These are phyloP conservation scores for Bathybates hornii DNA, from an alignment of 2,113 vertebrate species.

Conservation along the genomic window DNA sequence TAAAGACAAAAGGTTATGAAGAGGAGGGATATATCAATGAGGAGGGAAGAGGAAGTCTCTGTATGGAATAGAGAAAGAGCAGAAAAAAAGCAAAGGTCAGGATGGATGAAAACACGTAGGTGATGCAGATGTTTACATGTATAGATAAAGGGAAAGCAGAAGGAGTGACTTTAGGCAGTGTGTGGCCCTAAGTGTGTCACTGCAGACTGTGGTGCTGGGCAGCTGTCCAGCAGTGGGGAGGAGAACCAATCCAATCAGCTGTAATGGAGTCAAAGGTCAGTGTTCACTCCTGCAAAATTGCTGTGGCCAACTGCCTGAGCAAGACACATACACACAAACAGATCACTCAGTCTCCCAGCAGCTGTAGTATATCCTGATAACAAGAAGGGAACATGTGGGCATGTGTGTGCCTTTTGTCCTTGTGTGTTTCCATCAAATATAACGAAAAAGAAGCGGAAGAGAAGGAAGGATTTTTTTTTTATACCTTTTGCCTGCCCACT, in stretches of 20 bases:
- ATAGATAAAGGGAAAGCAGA: background rate
- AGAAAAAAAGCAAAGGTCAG: background rate
- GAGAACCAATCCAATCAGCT: conserved; percentile 63
- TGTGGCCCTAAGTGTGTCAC: conserved; percentile 5
- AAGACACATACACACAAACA: conserved; percentile 23
- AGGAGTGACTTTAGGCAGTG: background rate
- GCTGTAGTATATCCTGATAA: conserved; percentile 28
- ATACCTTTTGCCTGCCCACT: background rate
- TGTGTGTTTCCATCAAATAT: conserved; percentile 16
- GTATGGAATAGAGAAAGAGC: background rate
- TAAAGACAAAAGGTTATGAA: background rate
- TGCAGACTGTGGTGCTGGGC: conserved; percentile 20
- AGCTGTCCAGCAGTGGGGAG: conserved; percentile 8
- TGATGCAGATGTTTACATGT: background rate
- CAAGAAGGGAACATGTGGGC: background rate
- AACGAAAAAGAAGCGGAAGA: background rate
- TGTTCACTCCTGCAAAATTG: conserved; percentile 59
- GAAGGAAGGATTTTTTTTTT: background rate
- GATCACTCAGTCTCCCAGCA: conserved; percentile 11
- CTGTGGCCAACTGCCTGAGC: conserved; percentile 31
- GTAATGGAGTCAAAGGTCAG: conserved; percentile 68
- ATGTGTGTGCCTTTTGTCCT: background rate
- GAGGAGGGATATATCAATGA: background rate
- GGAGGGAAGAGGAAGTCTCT: background rate
- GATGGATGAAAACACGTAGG: background rate